Evolutionary conservation across 2,888 invertebrate genomes (phyloP).

Genomic region (Trissonchulus latispiculum): DNA sequence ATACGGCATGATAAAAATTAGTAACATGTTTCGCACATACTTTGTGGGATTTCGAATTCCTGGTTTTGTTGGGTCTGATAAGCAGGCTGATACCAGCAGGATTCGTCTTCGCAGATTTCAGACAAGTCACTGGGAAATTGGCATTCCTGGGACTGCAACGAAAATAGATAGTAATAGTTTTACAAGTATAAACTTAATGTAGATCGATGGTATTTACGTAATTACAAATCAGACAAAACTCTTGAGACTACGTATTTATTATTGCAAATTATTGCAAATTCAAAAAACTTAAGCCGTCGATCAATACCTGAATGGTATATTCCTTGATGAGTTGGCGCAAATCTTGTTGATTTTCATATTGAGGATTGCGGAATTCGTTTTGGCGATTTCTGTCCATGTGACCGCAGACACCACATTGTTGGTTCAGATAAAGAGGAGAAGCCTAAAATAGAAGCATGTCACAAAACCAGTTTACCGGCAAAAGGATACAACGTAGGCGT

Average conservation of each 20-base stretch:
- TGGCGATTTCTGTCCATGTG: slow-evolving; percentile 34
- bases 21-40: too few relatives aligned
- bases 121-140: not conserved
- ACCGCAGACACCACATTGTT: slow-evolving; percentile 40
- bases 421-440: slow-evolving; percentile 31
- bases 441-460: slow-evolving; percentile 23
- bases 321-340: slow-evolving; percentile 12
- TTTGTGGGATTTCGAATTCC: not conserved
- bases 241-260: too few relatives aligned
- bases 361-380: slow-evolving; percentile 34
- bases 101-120: not conserved
- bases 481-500: too few relatives aligned
- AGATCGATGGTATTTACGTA: too few relatives aligned
- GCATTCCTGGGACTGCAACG: not conserved
- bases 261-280: too few relatives aligned
- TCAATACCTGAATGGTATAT: slow-evolving; percentile 15
- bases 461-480: too few relatives aligned
- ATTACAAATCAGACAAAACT: too few relatives aligned
- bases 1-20: too few relatives aligned
- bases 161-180: too few relatives aligned
- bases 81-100: not conserved
- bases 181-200: too few relatives aligned
- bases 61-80: not conserved
- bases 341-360: not conserved
- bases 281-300: too few relatives aligned